phyloP scores from a whole-genome alignment of 2,888 invertebrate genomes.

The Yponomeuta malinellus region DNA sequence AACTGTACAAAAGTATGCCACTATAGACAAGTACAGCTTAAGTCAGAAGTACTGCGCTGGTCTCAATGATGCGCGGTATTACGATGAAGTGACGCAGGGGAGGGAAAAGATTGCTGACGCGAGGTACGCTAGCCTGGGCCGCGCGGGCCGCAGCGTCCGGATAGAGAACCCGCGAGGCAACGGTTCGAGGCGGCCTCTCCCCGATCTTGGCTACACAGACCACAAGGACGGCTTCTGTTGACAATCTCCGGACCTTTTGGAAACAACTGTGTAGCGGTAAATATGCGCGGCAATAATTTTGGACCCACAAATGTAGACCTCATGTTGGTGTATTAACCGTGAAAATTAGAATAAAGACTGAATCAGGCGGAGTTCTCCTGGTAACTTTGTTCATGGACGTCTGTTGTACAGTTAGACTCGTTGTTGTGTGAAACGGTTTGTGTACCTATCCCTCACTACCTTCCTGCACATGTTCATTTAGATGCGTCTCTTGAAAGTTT shows the following conservation, averaged over 20 bases:
- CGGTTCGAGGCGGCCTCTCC: constrained; percentile 62
- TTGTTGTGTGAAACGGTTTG: constrained; percentile 21
- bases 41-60: constrained; percentile 73
- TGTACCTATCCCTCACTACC: constrained; percentile 15
- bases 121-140: constrained; percentile 68
- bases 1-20: constrained; percentile 71
- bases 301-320: constrained; percentile 21
- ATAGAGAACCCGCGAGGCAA: constrained; percentile 57
- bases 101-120: constrained; percentile 70
- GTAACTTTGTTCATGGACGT: background rate
- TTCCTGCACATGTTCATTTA: constrained; percentile 19
- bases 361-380: constrained; percentile 58
- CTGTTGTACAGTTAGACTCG: constrained; percentile 12
- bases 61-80: constrained; percentile 69
- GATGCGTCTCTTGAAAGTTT: background rate
- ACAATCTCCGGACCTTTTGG: constrained; percentile 74
- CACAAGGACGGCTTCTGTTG: constrained; percentile 85
- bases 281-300: constrained; percentile 30
- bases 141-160: constrained; percentile 56
- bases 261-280: constrained; percentile 53
- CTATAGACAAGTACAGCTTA: constrained; percentile 72
- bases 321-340: constrained; percentile 25
- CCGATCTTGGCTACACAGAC: constrained; percentile 73
- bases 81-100: constrained; percentile 65
- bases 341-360: constrained; percentile 66